A percentile compares a stretch with the other conserved stretches of the same genome.
phyloP scores from a whole-genome alignment of 2,113 vertebrate genomes.

The Psilopogon haemacephalus region DNA sequence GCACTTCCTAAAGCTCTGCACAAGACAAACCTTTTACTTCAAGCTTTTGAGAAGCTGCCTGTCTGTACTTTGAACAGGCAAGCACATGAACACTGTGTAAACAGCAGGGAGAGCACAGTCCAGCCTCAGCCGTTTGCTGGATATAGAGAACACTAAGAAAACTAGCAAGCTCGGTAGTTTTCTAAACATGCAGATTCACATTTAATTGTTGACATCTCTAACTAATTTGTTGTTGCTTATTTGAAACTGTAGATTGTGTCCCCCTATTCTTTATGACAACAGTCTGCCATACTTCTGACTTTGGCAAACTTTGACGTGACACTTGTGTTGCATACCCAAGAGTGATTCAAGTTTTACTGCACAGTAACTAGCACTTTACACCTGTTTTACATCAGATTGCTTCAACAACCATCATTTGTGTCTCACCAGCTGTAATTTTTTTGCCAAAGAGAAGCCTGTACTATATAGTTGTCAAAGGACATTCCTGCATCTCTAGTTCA shows the following conservation, averaged over 20 bases:
- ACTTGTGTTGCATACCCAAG: neutral
- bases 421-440: conserved; percentile 14
- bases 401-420: neutral
- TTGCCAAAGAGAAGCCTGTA: neutral
- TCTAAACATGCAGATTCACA: neutral
- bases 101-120: neutral
- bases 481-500: neutral
- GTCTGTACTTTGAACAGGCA: neutral
- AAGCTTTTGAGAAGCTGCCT: neutral
- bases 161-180: neutral
- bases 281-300: neutral
- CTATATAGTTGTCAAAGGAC: neutral
- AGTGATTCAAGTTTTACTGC: conserved; percentile 14
- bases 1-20: neutral
- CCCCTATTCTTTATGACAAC: neutral
- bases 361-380: neutral
- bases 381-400: neutral
- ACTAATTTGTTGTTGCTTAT: neutral
- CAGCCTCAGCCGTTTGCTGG: neutral
- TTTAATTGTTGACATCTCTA: neutral
- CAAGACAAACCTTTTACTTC: neutral
- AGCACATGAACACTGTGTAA: neutral
- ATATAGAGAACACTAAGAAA: neutral
- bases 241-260: neutral
- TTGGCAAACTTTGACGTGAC: neutral